Evolutionary conservation across 2,797 vertebrate species (phyloP), one percentile per base, ranked within the genome.

Genomic region (Pangasius macronema): DNA sequence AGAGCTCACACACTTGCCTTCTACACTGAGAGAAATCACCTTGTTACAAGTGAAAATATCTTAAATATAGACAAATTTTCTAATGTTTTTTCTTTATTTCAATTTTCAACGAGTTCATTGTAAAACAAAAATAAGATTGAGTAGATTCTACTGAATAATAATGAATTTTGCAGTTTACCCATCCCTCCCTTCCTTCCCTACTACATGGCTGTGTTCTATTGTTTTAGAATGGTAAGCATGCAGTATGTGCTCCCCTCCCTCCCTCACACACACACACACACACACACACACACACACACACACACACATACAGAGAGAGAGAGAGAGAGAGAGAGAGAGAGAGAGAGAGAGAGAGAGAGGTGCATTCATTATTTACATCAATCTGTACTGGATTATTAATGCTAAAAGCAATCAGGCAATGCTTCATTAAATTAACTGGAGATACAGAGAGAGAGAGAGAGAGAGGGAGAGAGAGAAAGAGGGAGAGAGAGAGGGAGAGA

Each of bases 301-400:
- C 39, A 39, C 39, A 39, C 39, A 39, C 39, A 39, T 3, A 39
- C 39, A 39, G 39, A 39, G 84, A 72, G 65, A 72, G 75, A 39
- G 39, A 39, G 84, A 72, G 65, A 72, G 75, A 84, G 86, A 82
- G 83, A 39, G 39, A 39, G 84, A 72, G 65, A 72, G 75, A 84
- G 86, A 82, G 83, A 77, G 68, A 87, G 85, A 77, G 57, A 70
- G 85, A 80, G 75, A 84, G 85, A 77, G 88, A 85, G 82, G 90
- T 90, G 93, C 92, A 97, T 97, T 95, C 95, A 97, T 97, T 96
- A 97, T 97, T 97, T 95, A 97, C 94, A 88, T 73, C 42, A 85
- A 93, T 85, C 95, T 90, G 91, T 96, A 96, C 94, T 97, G 96
- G 95, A 97, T 97, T 97, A 97, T 96, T 97, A 97, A 97, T 97